Evolutionary conservation across 2,888 invertebrate genomes (phyloP), one percentile per base, ranked within the genome.

Genomic region (Chalcosyrphus nemorum): DNA sequence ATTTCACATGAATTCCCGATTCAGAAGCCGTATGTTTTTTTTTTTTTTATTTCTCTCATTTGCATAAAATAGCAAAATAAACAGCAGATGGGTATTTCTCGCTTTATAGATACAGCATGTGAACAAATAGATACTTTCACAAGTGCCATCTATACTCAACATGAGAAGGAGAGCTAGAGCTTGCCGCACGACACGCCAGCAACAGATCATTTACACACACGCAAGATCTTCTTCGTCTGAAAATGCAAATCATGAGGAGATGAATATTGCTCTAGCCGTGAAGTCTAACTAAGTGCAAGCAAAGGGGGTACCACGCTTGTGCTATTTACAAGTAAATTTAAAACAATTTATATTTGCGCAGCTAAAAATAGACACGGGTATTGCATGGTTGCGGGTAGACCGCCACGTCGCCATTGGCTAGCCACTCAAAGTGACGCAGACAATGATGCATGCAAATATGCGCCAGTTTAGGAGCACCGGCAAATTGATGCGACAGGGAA

Each of bases 91-190:
- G 43, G 15, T 77, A 68, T 63, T 56, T 68, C 74, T n/a, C n/a
- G n/a, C 63, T 74, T 66, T 82, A 74, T 68, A 35, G 72, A 35
- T 63, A 63, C 56, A 72, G 43, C 63, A 56, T 63, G 68, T 43
- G 56, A 63, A 74, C 57, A 74, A 84, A 78, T 78, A 84, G 61
- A 68, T 78, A 72, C 78, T 68, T 61, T 84, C 45, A 54, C 63
- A 68, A 74, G 61, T 68, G 72, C 24, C 78, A 77, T 50, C 77
- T 61, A 68, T 29, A 59, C 21, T 41, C 29, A 45, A 57, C 27
- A 54, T n/a, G n/a, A n/a, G n/a, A n/a, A n/a, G n/a, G n/a, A n/a
- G n/a, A n/a, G n/a, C n/a, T n/a, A n/a, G n/a, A n/a, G 24, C 24
- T 24, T 4, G 24, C 2, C 24, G 24, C 2, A 24, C 17, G 63